phyloP scores from a whole-genome alignment of 2,113 vertebrate genomes.

The Circaetus gallicus region DNA sequence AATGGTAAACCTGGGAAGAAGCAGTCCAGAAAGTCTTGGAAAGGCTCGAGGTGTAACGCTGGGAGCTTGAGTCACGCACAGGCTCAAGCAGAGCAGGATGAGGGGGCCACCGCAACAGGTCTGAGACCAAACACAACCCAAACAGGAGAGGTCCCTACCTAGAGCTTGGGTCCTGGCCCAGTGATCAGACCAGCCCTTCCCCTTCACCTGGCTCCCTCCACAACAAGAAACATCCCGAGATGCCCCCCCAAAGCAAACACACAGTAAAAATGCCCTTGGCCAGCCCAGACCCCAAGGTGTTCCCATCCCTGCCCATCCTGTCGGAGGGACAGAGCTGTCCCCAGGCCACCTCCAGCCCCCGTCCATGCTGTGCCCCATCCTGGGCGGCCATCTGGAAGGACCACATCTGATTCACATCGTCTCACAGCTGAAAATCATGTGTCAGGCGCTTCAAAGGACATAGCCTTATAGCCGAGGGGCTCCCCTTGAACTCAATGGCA shows the following conservation, averaged over 20 bases:
- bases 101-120: too few relatives aligned
- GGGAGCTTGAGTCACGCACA: background rate
- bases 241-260: background rate
- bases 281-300: background rate
- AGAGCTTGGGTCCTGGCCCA: background rate
- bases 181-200: background rate
- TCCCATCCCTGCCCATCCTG: background rate
- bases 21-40: background rate
- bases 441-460: background rate
- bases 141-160: background rate
- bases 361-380: accelerated
- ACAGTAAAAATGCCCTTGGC: accelerated
- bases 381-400: background rate
- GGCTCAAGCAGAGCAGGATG: background rate
- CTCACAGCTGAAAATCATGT: background rate
- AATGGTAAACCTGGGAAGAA: background rate
- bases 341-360: background rate
- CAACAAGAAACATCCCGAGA: background rate
- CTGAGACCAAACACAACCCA: background rate
- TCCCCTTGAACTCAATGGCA: background rate
- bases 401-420: background rate
- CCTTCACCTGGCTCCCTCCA: background rate
- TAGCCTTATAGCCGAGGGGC: accelerated
- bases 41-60: background rate
- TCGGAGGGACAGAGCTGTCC: background rate